phyloP scores from a whole-genome alignment of 2,888 invertebrate species.

The Sericinus montela region DNA sequence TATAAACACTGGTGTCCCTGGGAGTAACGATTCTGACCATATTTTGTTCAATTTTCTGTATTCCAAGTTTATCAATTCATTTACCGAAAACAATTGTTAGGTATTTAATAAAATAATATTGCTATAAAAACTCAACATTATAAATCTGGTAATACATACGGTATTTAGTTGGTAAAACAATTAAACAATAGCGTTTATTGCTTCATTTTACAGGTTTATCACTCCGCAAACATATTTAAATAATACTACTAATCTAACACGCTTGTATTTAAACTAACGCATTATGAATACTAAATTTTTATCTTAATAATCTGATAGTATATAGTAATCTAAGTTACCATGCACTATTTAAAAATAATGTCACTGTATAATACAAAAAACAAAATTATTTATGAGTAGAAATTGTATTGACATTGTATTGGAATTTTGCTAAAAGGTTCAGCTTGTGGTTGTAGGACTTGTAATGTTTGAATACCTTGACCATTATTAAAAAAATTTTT shows the following conservation, averaged over 20 bases:
- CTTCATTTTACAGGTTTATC: no score
- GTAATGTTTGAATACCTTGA: conserved; percentile 7
- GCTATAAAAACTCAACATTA: no score
- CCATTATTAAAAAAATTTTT: conserved; percentile 9
- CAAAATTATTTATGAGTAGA: background rate
- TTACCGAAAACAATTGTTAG: no score
- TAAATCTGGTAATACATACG: no score
- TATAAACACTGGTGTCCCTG: no score
- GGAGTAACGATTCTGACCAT: no score
- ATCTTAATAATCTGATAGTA: no score
- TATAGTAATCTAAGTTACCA: background rate
- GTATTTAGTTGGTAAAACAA: no score
- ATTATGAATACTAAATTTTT: background rate
- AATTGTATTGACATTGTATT: background rate
- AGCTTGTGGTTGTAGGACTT: conserved; percentile 30
- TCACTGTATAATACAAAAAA: background rate
- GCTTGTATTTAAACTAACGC: background rate
- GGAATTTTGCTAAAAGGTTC: conserved; percentile 18
- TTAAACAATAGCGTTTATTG: no score
- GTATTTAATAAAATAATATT: no score
- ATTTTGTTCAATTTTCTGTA: no score
- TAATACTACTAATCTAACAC: background rate
- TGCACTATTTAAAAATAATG: conserved; percentile 12
- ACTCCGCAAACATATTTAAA: background rate
- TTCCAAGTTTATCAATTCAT: no score